These are phyloP conservation scores for Ciconia nigra DNA, from an alignment of 2,797 vertebrate species.

Conservation along the genomic window DNA sequence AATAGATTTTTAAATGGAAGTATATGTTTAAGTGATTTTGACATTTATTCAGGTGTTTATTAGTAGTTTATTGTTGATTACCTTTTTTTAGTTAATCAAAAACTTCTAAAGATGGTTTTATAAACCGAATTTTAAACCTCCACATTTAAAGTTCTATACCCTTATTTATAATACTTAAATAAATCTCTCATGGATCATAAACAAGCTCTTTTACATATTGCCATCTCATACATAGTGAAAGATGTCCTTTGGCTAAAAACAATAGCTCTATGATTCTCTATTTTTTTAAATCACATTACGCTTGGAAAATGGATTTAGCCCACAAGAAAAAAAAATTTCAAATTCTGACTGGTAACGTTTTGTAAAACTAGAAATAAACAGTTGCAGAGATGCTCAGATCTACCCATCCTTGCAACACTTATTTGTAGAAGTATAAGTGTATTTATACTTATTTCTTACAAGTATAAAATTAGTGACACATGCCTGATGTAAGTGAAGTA, in stretches of 20 bases:
- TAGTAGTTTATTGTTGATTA: background rate
- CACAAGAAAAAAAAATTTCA: background rate
- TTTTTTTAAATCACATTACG: background rate
- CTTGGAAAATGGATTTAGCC: background rate
- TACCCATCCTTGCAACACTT: background rate
- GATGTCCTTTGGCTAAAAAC: background rate
- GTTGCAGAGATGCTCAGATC: background rate
- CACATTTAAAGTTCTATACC: background rate
- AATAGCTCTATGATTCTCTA: background rate
- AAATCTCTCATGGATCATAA: background rate
- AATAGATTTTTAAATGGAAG: background rate
- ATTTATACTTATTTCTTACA: background rate
- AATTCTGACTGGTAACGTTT: background rate
- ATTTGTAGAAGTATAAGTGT: background rate
- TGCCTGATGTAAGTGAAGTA: background rate
- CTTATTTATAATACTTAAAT: background rate
- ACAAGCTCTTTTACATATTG: background rate
- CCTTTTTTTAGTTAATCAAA: background rate
- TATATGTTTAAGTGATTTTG: background rate
- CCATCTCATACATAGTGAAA: background rate
- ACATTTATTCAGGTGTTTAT: background rate
- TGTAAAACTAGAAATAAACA: background rate
- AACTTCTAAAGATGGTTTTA: background rate
- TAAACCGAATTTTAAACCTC: background rate
- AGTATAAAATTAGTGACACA: background rate